Percentiles rank a stretch among this genome's conserved stretches.
Evolutionary conservation across 2,113 vertebrate genomes (phyloP).

Genomic region (Perca schrenkii): DNA sequence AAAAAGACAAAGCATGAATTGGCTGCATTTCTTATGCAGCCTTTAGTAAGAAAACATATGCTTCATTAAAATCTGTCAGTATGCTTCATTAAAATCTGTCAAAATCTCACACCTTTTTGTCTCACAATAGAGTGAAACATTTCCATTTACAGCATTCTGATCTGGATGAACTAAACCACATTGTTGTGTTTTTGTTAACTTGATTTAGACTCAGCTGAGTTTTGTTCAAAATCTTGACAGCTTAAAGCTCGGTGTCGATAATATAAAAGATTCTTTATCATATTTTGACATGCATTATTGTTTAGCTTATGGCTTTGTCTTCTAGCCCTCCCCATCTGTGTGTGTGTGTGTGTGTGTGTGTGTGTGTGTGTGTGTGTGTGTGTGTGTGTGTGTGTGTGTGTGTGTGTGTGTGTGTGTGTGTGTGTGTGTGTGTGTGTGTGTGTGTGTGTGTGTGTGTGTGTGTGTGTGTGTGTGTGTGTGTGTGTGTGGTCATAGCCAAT

Average conservation of each 20-base stretch:
- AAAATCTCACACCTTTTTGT: slow-evolving; percentile 57
- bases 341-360: slow-evolving; percentile 21
- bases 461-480: slow-evolving; percentile 32
- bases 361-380: slow-evolving; percentile 45
- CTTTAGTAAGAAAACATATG: slow-evolving; percentile 78
- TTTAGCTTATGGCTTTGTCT: slow-evolving; percentile 26
- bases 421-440: slow-evolving; percentile 17
- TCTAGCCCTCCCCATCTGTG: background rate
- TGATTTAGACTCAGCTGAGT: background rate
- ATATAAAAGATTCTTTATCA: slow-evolving; percentile 4
- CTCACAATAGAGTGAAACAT: slow-evolving; percentile 48
- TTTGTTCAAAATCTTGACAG: background rate
- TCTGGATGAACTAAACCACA: background rate
- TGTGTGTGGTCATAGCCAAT: slow-evolving; percentile 40
- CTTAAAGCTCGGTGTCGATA: background rate
- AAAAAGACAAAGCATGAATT: slow-evolving; percentile 60
- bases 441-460: slow-evolving; percentile 23
- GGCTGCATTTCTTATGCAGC: slow-evolving; percentile 63
- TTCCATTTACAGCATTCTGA: slow-evolving; percentile 54
- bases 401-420: slow-evolving; percentile 14
- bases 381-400: slow-evolving; percentile 30
- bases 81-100: slow-evolving; percentile 54
- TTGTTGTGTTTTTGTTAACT: slow-evolving; percentile 9
- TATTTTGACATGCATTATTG: background rate
- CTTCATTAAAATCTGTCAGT: slow-evolving; percentile 84